Conservation (phyloP, 2,888 invertebrate species). For the Drosophila imparisetae region DNA sequence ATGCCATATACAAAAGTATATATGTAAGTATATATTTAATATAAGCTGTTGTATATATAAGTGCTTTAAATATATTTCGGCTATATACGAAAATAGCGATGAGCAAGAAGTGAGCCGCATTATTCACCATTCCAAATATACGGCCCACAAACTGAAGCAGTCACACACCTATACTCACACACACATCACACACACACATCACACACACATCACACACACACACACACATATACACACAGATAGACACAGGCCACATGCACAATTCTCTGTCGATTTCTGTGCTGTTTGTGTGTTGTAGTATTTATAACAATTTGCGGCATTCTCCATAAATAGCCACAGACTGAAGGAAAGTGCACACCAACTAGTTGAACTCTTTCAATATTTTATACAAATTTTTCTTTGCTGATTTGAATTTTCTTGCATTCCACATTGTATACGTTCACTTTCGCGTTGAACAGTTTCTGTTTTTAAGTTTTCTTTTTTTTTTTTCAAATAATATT, state of each 20-base stretch:
- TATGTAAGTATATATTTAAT: conserved; percentile 20
- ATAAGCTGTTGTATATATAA: conserved; percentile 6
- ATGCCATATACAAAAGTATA: conserved; percentile 10
- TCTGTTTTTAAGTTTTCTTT: not conserved
- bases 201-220: conserved; percentile 11
- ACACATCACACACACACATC: conserved; percentile 14
- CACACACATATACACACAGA: conserved; percentile 19
- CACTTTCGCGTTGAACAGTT: conserved; percentile 41
- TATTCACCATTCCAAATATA: conserved; percentile 56
- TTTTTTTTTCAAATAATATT: conserved; percentile 1
- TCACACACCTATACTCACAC: conserved; percentile 22
- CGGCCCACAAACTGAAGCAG: conserved; percentile 37
- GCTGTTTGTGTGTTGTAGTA: conserved; percentile 39
- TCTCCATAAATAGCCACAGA: conserved; percentile 81
- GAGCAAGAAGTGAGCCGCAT: conserved; percentile 64
- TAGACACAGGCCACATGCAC: conserved; percentile 16
- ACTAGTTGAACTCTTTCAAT: conserved; percentile 26
- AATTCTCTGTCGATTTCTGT: conserved; percentile 43
- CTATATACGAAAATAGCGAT: conserved; percentile 73
- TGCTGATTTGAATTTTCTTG: conserved; percentile 4
- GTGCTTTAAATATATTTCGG: conserved; percentile 55
- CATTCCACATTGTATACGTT: conserved; percentile 27
- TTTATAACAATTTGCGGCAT: conserved; percentile 62
- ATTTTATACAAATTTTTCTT: conserved; percentile 25
- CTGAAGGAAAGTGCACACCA: conserved; percentile 41